Base-by-base conservation (phyloP, 2,797 vertebrate species). In the Craterocephalus amniculus region DNA sequence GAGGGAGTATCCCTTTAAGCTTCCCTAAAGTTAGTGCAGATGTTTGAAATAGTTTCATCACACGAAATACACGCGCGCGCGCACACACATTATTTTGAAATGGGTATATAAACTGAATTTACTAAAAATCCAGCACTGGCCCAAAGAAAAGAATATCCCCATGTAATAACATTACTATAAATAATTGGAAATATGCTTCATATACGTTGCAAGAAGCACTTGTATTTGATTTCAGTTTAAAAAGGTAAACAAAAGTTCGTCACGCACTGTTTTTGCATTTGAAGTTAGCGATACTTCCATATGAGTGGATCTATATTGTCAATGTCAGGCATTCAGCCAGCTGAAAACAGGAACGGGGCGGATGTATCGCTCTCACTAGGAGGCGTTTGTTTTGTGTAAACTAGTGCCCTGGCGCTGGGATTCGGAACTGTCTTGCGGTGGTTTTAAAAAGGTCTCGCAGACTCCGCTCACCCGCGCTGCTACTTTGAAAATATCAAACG, bases 251-350 rank as follows among this genome's bases (percentile, higher is more conserved):
- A 66, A 72, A n/a, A 0, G 0, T 9, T 52, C 27, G 4, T 13
- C 11, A 6, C 10, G 22, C 57, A 48, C 4, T 88, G 81, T 88
- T 90, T 67, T 54, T n/a, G 36, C 26, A 81, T 88, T 29, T 68
- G 29, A 67, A 31, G 45, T 14, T 24, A 12, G 9, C 7, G 3
- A 7, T 48, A 1, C 49, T 27, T 2, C 24, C 48, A 1, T 26
- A n/a, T n/a, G n/a, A n/a, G 5, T 63, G 58, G 76, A 29, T 63
- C 83, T 88, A 73, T 34, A 57, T 78, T 49, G 3, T 75, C 10
- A 1, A 38, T 4, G 1, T 24, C 11, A 0, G 4, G 12, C 20
- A 10, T 40, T 6, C 11, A 63, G 14, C 87, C 76, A 85, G 85
- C 78, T n/a, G 56, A 5, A 43, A 31, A 6, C 3, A n/a, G 29